phyloP scores from a whole-genome alignment of 2,888 invertebrate genomes.

The Rapana venosa region DNA sequence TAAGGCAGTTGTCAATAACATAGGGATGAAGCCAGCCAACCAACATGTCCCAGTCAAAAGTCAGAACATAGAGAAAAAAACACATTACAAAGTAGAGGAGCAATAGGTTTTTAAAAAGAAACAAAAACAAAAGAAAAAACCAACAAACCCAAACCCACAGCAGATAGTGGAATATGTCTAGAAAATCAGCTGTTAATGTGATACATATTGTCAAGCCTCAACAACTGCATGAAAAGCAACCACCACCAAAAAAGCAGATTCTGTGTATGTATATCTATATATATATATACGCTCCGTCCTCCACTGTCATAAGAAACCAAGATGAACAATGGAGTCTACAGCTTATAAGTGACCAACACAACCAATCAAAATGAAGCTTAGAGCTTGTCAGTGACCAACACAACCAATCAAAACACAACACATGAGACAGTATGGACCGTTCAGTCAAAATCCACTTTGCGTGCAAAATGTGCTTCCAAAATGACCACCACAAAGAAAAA shows the following conservation, averaged over 20 bases:
- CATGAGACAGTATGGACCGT: background rate
- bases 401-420: background rate
- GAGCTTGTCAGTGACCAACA: background rate
- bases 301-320: background rate
- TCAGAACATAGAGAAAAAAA: background rate
- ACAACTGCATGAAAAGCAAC: background rate
- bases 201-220: background rate
- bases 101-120: background rate
- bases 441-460: background rate
- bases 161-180: background rate
- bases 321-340: background rate
- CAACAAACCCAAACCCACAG: background rate
- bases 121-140: background rate
- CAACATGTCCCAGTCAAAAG: background rate
- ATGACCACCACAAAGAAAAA: background rate
- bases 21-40: background rate
- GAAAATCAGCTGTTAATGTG: background rate
- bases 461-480: background rate
- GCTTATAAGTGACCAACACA: background rate
- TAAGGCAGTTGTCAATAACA: background rate
- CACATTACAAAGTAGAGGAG: background rate
- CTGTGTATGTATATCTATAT: background rate
- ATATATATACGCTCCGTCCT: background rate
- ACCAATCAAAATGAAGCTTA: background rate
- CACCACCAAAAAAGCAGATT: background rate